Conservation (phyloP, 2,888 invertebrate genomes). For the Hedya salicella region DNA sequence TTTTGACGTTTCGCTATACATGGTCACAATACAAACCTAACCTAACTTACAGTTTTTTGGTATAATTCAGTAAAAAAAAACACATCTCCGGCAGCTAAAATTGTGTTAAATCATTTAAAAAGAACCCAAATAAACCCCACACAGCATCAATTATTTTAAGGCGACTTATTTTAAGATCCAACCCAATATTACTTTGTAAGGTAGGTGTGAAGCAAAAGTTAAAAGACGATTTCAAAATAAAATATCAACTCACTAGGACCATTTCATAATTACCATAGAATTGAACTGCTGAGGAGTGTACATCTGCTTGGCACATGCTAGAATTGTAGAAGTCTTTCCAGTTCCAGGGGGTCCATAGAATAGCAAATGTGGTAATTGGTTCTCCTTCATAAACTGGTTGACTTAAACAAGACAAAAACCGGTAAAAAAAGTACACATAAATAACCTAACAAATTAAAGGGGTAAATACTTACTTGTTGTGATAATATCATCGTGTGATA, state of each 20-base stretch:
- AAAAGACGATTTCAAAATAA: too few relatives aligned
- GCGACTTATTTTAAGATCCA: too few relatives aligned
- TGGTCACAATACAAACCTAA: too few relatives aligned
- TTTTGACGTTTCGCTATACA: too few relatives aligned
- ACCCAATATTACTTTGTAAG: too few relatives aligned
- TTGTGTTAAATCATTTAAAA: too few relatives aligned
- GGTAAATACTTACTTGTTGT: slow-evolving; percentile 91
- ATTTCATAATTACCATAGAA: slow-evolving; percentile 90
- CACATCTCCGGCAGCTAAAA: too few relatives aligned
- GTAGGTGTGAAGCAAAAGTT: too few relatives aligned
- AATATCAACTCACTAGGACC: not conserved
- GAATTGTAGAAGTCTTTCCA: slow-evolving; percentile 98
- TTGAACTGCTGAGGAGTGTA: slow-evolving; percentile 95
- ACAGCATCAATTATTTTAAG: too few relatives aligned
- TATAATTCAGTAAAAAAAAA: too few relatives aligned
- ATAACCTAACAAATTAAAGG: slow-evolving; percentile 8
- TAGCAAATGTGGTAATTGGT: slow-evolving; percentile 97
- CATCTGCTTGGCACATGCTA: slow-evolving; percentile 97
- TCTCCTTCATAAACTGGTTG: slow-evolving; percentile 94
- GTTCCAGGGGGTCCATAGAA: slow-evolving; percentile 99
- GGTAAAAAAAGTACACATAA: not conserved
- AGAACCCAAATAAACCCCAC: too few relatives aligned
- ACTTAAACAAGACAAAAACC: slow-evolving; percentile 81
- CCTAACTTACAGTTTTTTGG: too few relatives aligned
- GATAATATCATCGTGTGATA: slow-evolving; percentile 98